Evolutionary conservation across 2,113 vertebrate genomes (phyloP).

Genomic region (Thunnus maccoyii): DNA sequence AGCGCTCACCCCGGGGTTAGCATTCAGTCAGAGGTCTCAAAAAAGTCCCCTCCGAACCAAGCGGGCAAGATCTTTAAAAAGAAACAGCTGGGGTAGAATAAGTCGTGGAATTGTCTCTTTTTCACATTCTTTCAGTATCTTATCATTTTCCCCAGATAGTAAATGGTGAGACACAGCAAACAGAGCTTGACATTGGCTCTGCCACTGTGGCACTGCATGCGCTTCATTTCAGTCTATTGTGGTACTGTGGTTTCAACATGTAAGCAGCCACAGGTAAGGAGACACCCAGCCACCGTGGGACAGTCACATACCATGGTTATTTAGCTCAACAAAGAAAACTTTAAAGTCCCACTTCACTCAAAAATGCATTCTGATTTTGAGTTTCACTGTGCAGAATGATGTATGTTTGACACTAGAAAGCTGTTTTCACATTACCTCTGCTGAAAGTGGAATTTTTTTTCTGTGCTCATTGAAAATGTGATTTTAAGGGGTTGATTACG

Average conservation of each 20-base stretch:
- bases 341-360: too few species aligned
- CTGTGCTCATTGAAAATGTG: too few species aligned
- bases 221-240: slow-evolving; percentile 11
- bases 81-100: slow-evolving; percentile 58
- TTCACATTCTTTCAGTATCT: slow-evolving; percentile 70
- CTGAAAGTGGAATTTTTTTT: too few species aligned
- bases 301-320: too few species aligned
- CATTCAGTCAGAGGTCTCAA: slow-evolving; percentile 47
- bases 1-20: slow-evolving; percentile 44
- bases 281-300: not conserved
- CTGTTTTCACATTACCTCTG: too few species aligned
- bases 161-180: slow-evolving; percentile 23
- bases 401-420: too few species aligned
- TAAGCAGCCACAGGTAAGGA: not conserved
- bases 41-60: slow-evolving; percentile 43
- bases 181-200: slow-evolving; percentile 5
- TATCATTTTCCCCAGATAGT: slow-evolving; percentile 60
- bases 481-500: too few species aligned
- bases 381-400: too few species aligned
- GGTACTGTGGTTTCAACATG: not conserved
- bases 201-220: slow-evolving; percentile 6
- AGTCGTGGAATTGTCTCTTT: slow-evolving; percentile 24
- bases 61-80: slow-evolving; percentile 63
- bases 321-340: not conserved
- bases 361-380: too few species aligned